Conservation (phyloP, 2,888 invertebrate species). For the Lysandra bellargus region DNA sequence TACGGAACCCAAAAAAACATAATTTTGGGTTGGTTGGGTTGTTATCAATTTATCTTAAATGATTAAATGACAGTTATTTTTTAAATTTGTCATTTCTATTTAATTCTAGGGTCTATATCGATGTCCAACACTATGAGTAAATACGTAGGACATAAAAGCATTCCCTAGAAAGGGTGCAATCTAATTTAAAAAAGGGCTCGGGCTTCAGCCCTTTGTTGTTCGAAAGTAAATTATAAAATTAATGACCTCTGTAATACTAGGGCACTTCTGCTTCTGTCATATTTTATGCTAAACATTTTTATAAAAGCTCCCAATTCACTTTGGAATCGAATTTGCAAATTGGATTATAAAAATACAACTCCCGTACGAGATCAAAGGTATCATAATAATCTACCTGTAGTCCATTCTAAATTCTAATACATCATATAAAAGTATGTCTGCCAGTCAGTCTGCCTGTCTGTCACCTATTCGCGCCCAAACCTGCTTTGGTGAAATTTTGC, state of each 20-base stretch:
- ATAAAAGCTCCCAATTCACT: not conserved
- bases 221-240: slow-evolving; percentile 38
- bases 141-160: slow-evolving; percentile 47
- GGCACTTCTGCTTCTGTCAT: not conserved
- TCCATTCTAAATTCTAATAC: no score
- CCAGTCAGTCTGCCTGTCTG: no score
- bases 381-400: not conserved
- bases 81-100: no score
- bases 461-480: no score
- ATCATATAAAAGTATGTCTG: no score
- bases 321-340: slow-evolving; percentile 9
- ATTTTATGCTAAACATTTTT: slow-evolving; percentile 13
- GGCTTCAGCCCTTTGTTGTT: slow-evolving; percentile 23
- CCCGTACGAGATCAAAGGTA: not conserved
- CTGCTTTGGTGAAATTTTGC: no score
- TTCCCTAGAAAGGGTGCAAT: slow-evolving; percentile 62
- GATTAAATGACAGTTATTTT: no score
- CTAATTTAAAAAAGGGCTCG: slow-evolving; percentile 59
- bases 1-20: no score
- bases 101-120: not conserved
- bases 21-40: no score
- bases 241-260: slow-evolving; percentile 32
- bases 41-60: no score
- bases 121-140: slow-evolving; percentile 48
- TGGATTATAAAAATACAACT: not conserved